Base-by-base conservation (phyloP, 2,113 vertebrate species). In the Rhinichthys klamathensis region DNA sequence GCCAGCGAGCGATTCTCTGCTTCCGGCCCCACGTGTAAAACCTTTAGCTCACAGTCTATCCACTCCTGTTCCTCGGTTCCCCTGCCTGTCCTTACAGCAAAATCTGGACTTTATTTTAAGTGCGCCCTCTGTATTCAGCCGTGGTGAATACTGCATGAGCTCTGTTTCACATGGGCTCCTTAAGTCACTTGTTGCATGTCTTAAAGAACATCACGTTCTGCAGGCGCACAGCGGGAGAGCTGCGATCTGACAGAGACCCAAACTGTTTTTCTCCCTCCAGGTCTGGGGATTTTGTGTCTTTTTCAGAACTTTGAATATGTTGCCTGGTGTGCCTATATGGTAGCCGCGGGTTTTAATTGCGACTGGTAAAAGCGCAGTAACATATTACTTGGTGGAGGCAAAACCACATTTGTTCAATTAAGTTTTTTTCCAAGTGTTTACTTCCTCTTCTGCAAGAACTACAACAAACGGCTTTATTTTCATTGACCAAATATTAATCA, bases 101-200 rank as follows among this genome's bases (percentile, higher is more conserved):
- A 41, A 86, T 83, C 84, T 86, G 80, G 67, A 69, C 84, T 72
- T 76, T 61, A 82, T 84, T 35, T 84, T 85, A 84, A 92, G 84
- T 89, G 85, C 83, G 56, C 72, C 79, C 84, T 84, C 87, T 85
- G 67, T 81, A 74, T 67, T 87, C 58, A 83, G 56, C 74, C 41
- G 46, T 83, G 13, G 82, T 90, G 74, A 90, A 90, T 91, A 87
- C 84, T 90, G 80, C 80, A 89, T 89, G 82, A 90, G 86, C 74
- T 69, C 25, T 85, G 82, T 84, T 87, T 88, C 83, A 87, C 83
- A 85, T 61, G 56, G 65, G 73, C 46, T 87, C 63, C 86, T 84
- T 86, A 63, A 77, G 81, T 82, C 67, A 90, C 89, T 89, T 87
- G 85, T 85, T 80, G 88, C 85, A 67, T 84, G 63, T 83, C 86